Conservation (phyloP, 1,140 invertebrate species). For the Asobara japonica region DNA sequence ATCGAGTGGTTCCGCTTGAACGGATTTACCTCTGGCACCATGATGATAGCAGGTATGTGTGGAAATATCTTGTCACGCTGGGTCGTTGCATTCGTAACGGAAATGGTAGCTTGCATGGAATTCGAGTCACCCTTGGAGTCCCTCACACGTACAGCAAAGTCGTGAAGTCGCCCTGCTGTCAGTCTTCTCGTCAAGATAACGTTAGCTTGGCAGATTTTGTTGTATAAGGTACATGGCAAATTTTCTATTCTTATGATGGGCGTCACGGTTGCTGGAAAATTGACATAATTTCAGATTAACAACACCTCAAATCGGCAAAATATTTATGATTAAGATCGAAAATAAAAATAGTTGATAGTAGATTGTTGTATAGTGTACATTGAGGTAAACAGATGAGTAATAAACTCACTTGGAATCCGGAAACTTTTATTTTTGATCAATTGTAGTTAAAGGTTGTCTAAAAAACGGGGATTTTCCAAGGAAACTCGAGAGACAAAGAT, state of each 20-base stretch:
- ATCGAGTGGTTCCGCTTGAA: too few species aligned
- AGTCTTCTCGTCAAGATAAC: constrained; percentile 79
- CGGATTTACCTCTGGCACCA: constrained; percentile 78
- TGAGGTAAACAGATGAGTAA: too few species aligned
- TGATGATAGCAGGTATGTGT: constrained; percentile 81
- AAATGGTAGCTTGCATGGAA: constrained; percentile 82
- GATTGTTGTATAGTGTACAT: too few species aligned
- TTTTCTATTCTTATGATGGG: constrained; percentile 79
- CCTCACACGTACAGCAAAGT: constrained; percentile 80
- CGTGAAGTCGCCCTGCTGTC: constrained; percentile 81
- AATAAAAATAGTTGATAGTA: too few species aligned
- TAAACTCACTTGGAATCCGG: too few species aligned
- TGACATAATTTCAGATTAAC: too few species aligned
- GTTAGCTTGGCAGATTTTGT: constrained; percentile 86
- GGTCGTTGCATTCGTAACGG: constrained; percentile 82
- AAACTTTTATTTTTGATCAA: too few species aligned
- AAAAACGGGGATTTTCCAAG: too few species aligned
- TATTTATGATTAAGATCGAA: too few species aligned
- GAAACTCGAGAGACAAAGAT: too few species aligned
- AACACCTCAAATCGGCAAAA: too few species aligned
- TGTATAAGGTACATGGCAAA: constrained; percentile 82
- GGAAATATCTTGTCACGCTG: constrained; percentile 83
- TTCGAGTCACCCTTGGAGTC: constrained; percentile 82
- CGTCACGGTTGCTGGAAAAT: constrained; percentile 69
- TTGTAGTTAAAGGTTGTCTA: too few species aligned